A percentile compares a stretch with the other conserved stretches of the same genome.
Conservation (phyloP, 2,797 vertebrate genomes). For the Arnoldichthys spilopterus region DNA sequence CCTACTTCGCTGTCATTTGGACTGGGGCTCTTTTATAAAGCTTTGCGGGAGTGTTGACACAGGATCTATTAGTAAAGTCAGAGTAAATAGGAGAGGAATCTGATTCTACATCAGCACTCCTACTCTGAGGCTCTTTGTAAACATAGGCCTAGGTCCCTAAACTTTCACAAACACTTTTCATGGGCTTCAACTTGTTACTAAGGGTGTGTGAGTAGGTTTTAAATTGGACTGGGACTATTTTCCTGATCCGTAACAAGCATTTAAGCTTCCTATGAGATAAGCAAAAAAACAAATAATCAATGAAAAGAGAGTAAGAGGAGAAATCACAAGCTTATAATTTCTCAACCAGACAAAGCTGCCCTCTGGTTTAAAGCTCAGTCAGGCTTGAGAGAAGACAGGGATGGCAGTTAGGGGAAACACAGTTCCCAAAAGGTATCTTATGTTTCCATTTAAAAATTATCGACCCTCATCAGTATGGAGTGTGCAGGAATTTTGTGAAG, state of each 20-base stretch:
- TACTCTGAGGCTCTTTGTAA: not conserved
- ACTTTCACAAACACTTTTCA: not conserved
- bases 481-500: conserved; percentile 8
- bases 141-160: not conserved
- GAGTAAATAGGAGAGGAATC: too few relatives aligned
- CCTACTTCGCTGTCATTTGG: conserved; percentile 16
- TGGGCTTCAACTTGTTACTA: not conserved
- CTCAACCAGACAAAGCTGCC: conserved; percentile 15
- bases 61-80: too few relatives aligned
- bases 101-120: not conserved
- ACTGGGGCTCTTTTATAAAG: not conserved
- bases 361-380: conserved; percentile 23
- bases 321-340: conserved; percentile 15
- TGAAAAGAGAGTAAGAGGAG: not conserved
- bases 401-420: conserved; percentile 39
- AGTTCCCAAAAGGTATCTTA: not conserved
- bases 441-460: not conserved
- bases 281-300: not conserved
- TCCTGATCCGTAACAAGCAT: conserved; percentile 3
- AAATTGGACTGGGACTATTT: conserved; percentile 1
- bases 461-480: conserved; percentile 13
- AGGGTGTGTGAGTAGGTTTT: not conserved
- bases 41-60: too few relatives aligned
- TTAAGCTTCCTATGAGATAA: not conserved
- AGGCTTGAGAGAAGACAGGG: conserved; percentile 7